Percentiles rank a stretch among this genome's conserved stretches.
Evolutionary conservation across 2,888 invertebrate genomes (phyloP).

Genomic region (Pseudoips prasinana): DNA sequence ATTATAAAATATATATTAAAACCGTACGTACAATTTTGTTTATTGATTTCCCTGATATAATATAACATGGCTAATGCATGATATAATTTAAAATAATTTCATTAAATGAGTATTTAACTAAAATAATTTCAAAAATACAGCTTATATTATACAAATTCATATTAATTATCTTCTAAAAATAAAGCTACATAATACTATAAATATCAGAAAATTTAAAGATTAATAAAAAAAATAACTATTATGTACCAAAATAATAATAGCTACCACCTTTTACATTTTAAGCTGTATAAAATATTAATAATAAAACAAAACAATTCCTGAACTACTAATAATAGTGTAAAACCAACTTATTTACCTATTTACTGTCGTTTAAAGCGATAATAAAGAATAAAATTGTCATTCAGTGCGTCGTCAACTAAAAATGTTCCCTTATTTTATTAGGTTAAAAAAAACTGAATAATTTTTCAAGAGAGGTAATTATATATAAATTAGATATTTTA

Average conservation of each 20-base stretch:
- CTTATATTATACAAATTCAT: conserved; percentile 22
- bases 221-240: conserved; percentile 35
- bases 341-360: no score
- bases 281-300: conserved; percentile 29
- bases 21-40: no score
- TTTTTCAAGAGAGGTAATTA: neutral
- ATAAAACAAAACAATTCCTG: conserved; percentile 27
- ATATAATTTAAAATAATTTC: no score
- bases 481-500: neutral
- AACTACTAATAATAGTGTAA: conserved; percentile 2
- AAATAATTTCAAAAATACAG: conserved; percentile 22
- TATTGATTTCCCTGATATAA: no score
- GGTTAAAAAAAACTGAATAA: neutral
- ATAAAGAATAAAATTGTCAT: neutral
- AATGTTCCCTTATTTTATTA: neutral
- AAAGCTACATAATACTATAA: conserved; percentile 35
- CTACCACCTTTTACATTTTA: conserved; percentile 37
- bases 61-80: no score
- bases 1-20: neutral
- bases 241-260: conserved; percentile 34
- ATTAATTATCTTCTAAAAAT: conserved; percentile 26
- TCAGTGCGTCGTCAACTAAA: neutral
- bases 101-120: conserved; percentile 36
- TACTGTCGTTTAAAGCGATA: neutral
- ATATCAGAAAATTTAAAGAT: conserved; percentile 38